Percentiles rank a stretch among this genome's conserved stretches.
These are phyloP conservation scores for Aythya baeri DNA, from an alignment of 2,113 vertebrate species.

Conservation along the genomic window DNA sequence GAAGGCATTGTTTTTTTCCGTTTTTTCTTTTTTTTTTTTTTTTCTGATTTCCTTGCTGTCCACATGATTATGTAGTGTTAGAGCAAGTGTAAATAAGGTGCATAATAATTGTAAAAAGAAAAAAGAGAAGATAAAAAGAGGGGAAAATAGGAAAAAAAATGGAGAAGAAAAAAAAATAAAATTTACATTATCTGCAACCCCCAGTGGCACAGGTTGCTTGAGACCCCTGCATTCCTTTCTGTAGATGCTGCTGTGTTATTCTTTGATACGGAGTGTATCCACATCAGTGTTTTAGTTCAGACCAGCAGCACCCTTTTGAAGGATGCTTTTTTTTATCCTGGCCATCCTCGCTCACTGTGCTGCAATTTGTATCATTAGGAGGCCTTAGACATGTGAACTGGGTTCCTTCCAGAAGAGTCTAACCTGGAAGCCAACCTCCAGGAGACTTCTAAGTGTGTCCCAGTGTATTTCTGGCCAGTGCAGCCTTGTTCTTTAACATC, in stretches of 20 bases:
- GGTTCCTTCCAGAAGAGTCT: background rate
- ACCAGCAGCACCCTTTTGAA: background rate
- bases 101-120: background rate
- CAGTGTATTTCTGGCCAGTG: background rate
- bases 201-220: background rate
- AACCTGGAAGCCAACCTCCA: background rate
- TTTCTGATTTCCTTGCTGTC: background rate
- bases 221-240: background rate
- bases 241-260: background rate
- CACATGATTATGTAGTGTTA: background rate
- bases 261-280: background rate
- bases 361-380: background rate
- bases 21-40: background rate
- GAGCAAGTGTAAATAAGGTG: background rate
- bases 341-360: accelerated
- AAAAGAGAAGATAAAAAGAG: background rate
- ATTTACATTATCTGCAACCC: background rate
- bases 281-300: background rate
- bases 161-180: background rate
- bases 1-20: background rate
- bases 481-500: background rate
- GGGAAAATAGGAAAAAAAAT: background rate
- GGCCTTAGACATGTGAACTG: background rate
- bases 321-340: background rate
- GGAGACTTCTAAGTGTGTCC: background rate